Evolutionary conservation across 2,113 vertebrate species (phyloP), one percentile per base, ranked within the genome.

Genomic region (Dolichallabes microphthalmus): DNA sequence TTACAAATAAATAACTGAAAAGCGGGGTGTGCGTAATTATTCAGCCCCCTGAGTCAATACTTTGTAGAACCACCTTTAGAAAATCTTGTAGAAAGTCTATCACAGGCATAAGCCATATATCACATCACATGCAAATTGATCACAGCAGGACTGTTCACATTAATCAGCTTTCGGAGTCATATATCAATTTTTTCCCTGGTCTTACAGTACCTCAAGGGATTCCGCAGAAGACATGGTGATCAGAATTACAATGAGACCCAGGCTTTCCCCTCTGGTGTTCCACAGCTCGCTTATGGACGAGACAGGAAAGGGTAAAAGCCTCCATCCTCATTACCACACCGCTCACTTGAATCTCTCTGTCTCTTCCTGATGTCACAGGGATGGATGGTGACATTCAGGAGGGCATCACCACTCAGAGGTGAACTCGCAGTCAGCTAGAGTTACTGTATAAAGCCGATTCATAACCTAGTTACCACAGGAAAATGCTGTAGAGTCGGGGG

Each of bases 321-420:
- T 63, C 27, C 12, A 15, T 45, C 32, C 1, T 45, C 11, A 1
- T 71, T 71, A 50, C 69, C 25, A 2, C 35, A 13, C 32, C 0
- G 0, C 10, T 39, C 66, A 9, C 68, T n/a, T 15, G 9, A 7
- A 2, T 77, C 27, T 73, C 66, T n/a, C 22, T 22, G 39, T 61
- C 71, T 89, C 64, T 78, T 9, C 80, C 76, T 25, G 2, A 73
- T 50, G 79, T 85, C 19, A 74, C 80, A 80, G 55, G 66, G 84
- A 85, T 30, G 57, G 57, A 88, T 52, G 64, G 76, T 83, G 81
- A 83, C 80, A 77, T 88, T 82, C 55, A 53, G 57, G 55, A 60
- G 58, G 45, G 68, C 61, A 80, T 58, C 52, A 58, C 75, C 58
- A 35, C 52, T 4, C 35, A 60, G 68, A 60, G 19, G 84, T 75